Evolutionary conservation across 1,140 invertebrate genomes (phyloP).

Genomic region (Drosophila murphyi): DNA sequence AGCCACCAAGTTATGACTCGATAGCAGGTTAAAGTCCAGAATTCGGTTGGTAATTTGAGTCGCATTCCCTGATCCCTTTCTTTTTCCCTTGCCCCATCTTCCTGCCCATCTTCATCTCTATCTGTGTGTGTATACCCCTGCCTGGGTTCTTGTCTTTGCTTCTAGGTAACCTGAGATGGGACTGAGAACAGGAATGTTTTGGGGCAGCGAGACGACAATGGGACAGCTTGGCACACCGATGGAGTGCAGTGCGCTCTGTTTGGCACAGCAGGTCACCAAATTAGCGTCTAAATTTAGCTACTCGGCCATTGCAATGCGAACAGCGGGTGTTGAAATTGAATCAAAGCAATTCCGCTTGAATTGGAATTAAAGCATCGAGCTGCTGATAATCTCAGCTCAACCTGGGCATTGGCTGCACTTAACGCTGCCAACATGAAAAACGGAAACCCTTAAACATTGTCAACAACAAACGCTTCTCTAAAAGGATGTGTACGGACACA

Average conservation of each 20-base stretch:
- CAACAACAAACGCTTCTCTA: constrained; percentile 4
- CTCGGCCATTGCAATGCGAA: constrained; percentile 59
- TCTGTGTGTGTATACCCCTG: not conserved
- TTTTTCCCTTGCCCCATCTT: not conserved
- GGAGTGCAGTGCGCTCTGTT: constrained; percentile 14
- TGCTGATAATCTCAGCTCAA: constrained; percentile 4
- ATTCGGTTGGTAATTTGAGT: constrained; percentile 69
- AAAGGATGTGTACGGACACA: not conserved
- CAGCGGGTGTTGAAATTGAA: constrained; percentile 35
- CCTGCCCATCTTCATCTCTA: constrained; percentile 6
- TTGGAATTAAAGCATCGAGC: constrained; percentile 1
- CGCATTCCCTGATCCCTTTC: constrained; percentile 29
- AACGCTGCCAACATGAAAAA: constrained; percentile 2
- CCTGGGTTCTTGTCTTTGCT: not conserved
- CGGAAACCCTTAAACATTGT: constrained; percentile 14
- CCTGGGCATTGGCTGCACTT: constrained; percentile 1
- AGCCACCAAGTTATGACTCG: constrained; percentile 53
- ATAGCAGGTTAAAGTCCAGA: constrained; percentile 29
- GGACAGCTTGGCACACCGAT: constrained; percentile 1
- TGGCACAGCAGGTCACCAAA: constrained; percentile 69
- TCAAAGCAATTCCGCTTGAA: constrained; percentile 10
- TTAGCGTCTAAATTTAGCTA: constrained; percentile 80
- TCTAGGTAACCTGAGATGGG: constrained; percentile 40
- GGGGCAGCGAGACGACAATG: constrained; percentile 36
- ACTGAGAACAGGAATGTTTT: constrained; percentile 46